Evolutionary conservation across 2,797 vertebrate species (phyloP).

Genomic region (Halcyon smyrnensis): DNA sequence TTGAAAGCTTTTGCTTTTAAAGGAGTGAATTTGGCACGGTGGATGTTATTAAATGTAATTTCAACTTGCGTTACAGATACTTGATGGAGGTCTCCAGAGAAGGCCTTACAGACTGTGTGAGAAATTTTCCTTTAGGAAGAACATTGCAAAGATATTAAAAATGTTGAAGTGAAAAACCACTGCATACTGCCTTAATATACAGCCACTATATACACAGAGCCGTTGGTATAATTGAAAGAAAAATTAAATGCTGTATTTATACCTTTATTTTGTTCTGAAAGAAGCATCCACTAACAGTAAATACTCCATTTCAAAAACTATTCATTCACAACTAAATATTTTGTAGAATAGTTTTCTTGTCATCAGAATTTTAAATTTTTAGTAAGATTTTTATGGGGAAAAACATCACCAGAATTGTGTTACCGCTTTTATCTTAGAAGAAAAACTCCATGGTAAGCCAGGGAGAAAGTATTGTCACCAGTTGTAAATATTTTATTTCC

Average conservation of each 20-base stretch:
- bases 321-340: neutral
- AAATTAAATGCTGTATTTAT: neutral
- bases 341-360: neutral
- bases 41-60: neutral
- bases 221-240: neutral
- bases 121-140: slow-evolving; percentile 13
- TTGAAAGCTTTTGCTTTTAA: slow-evolving; percentile 12
- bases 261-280: neutral
- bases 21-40: neutral
- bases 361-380: neutral
- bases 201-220: no score
- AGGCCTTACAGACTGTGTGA: neutral
- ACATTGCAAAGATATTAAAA: slow-evolving; percentile 21
- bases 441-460: neutral
- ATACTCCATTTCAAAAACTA: neutral
- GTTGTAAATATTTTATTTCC: neutral
- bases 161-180: neutral
- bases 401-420: neutral
- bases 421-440: neutral
- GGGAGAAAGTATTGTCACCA: neutral
- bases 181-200: neutral
- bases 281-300: neutral
- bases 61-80: neutral
- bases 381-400: neutral
- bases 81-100: neutral